Evolutionary conservation across 2,113 vertebrate species (phyloP).

Genomic region (Myiozetetes cayanensis): DNA sequence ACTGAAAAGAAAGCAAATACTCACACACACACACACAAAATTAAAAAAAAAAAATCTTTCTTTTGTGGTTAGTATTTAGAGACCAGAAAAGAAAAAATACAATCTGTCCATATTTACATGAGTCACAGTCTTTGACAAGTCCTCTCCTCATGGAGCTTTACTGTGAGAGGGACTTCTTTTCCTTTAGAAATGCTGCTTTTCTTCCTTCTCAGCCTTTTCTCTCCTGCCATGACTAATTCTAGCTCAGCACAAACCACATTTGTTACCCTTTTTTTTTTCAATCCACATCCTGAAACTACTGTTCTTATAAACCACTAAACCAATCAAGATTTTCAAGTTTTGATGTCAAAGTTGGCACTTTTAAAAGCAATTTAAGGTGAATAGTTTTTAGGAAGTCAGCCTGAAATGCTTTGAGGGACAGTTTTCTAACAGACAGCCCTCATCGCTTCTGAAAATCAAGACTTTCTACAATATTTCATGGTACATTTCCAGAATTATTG

Average conservation of each 20-base stretch:
- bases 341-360: not conserved
- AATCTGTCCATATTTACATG: not conserved
- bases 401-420: not conserved
- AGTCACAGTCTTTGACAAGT: not conserved
- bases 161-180: not conserved
- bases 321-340: not conserved
- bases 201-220: not conserved
- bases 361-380: not conserved
- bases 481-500: not conserved
- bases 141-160: not conserved
- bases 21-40: no score
- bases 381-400: not conserved
- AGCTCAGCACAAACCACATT: not conserved
- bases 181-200: not conserved
- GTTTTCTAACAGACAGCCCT: not conserved
- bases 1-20: not conserved
- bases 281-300: not conserved
- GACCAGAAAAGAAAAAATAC: not conserved
- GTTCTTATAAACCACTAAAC: not conserved
- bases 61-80: not conserved
- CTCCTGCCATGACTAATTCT: not conserved
- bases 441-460: not conserved
- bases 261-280: not conserved
- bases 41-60: no score
- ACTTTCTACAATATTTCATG: not conserved